phyloP scores from a whole-genome alignment of 2,888 invertebrate species.

The Lydus trimaculatus region DNA sequence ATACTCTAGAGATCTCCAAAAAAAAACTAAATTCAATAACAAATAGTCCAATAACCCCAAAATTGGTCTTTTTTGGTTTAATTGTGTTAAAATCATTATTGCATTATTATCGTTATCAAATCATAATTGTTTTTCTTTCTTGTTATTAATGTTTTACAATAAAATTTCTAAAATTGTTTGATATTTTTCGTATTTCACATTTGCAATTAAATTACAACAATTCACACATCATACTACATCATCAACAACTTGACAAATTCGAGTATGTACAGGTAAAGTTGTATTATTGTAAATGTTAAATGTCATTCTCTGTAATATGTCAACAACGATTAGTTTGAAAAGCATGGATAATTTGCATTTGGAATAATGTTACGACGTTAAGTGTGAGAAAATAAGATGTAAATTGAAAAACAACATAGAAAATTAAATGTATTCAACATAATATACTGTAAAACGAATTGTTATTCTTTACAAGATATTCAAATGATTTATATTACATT shows the following conservation, averaged over 20 bases:
- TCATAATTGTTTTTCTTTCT: no score
- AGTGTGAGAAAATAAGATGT: background rate
- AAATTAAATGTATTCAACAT: background rate
- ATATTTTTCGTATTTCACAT: background rate
- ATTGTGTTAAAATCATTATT: no score
- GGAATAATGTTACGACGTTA: constrained; percentile 28
- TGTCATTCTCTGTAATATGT: constrained; percentile 32
- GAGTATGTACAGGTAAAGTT: constrained; percentile 21
- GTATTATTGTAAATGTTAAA: constrained; percentile 20
- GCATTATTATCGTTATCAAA: no score
- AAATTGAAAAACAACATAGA: constrained; percentile 2
- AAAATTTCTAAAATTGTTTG: no score
- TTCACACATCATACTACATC: constrained; percentile 10
- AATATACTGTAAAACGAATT: no score
- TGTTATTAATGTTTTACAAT: no score
- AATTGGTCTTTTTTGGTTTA: no score
- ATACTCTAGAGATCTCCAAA: no score
- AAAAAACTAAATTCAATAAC: no score
- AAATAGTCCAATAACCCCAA: background rate
- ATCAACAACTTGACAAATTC: constrained; percentile 27
- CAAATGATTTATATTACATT: background rate
- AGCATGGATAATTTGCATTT: constrained; percentile 34
- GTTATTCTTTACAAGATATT: background rate
- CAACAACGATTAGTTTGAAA: constrained; percentile 36
- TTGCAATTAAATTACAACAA: constrained; percentile 29